Percentiles rank a stretch among this genome's conserved stretches.
phyloP scores from a whole-genome alignment of 1,140 invertebrate species.

The Hyles euphorbiae region DNA sequence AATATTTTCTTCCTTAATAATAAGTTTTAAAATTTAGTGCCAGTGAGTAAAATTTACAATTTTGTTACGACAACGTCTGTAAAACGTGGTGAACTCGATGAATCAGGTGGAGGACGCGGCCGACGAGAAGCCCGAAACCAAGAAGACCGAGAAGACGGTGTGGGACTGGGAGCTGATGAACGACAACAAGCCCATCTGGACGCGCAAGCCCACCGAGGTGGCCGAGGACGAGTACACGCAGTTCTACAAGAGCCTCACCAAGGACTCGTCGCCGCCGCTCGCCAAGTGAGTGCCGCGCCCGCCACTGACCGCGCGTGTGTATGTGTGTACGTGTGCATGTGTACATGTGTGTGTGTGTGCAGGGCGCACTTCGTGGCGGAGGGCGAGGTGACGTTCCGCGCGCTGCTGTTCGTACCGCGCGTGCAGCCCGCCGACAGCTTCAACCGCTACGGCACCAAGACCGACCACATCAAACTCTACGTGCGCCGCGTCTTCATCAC shows the following conservation, averaged over 20 bases:
- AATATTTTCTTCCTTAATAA: no score
- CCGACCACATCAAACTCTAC: constrained; percentile 96
- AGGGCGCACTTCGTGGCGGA: constrained; percentile 94
- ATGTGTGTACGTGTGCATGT: constrained; percentile 51
- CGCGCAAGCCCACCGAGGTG: constrained; percentile 91
- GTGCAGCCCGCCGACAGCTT: constrained; percentile 94
- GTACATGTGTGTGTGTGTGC: constrained; percentile 64
- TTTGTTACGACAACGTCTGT: no score
- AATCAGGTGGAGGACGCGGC: constrained; percentile 77
- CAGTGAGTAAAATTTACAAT: no score
- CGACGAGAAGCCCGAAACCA: constrained; percentile 92
- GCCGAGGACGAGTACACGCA: constrained; percentile 92
- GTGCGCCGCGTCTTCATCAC: constrained; percentile 99
- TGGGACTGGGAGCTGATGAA: constrained; percentile 99
- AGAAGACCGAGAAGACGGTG: constrained; percentile 95
- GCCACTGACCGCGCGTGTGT: no score
- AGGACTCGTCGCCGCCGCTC: constrained; percentile 91
- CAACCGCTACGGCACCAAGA: constrained; percentile 95
- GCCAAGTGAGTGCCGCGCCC: constrained; percentile 74
- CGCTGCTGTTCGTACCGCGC: constrained; percentile 94
- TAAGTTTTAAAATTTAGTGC: no score
- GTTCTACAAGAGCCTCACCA: constrained; percentile 96
- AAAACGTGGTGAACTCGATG: no score
- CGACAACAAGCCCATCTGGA: constrained; percentile 98
- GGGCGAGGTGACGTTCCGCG: constrained; percentile 99